These are phyloP conservation scores for Pithys albifrons DNA, from an alignment of 2,113 vertebrate genomes.

Conservation along the genomic window DNA sequence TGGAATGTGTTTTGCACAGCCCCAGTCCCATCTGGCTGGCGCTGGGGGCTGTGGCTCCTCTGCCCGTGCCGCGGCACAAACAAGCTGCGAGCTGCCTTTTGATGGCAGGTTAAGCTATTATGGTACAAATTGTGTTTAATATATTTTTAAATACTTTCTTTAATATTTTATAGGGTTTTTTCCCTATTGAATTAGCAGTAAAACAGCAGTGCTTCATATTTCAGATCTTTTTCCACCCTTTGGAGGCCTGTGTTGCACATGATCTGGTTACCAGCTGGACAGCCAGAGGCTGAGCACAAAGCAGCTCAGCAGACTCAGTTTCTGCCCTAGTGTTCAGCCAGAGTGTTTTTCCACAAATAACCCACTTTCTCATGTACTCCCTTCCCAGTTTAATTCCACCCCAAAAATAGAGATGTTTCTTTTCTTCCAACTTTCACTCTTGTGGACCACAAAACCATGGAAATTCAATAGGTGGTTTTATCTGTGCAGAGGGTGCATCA, in stretches of 20 bases:
- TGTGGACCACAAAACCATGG: rapidly evolving
- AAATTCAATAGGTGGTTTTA: neutral
- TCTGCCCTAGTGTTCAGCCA: neutral
- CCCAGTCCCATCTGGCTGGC: slow-evolving; percentile 48
- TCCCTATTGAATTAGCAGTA: slow-evolving; percentile 65
- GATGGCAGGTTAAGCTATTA: slow-evolving; percentile 70
- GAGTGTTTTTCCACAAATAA: slow-evolving; percentile 35
- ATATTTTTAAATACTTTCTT: slow-evolving; percentile 78
- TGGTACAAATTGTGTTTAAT: slow-evolving; percentile 77
- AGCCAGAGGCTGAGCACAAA: slow-evolving; percentile 55
- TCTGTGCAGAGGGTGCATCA: neutral
- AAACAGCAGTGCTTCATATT: slow-evolving; percentile 67
- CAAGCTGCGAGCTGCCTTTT: slow-evolving; percentile 60
- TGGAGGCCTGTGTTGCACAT: slow-evolving; percentile 46
- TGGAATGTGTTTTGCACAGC: slow-evolving; percentile 69
- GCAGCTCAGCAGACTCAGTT: slow-evolving; percentile 25
- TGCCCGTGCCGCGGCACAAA: slow-evolving; percentile 25
- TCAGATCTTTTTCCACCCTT: slow-evolving; percentile 60
- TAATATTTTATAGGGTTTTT: slow-evolving; percentile 73
- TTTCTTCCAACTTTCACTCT: neutral
- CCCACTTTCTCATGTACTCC: neutral
- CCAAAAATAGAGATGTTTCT: neutral
- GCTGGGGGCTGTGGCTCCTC: slow-evolving; percentile 59
- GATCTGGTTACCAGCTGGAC: slow-evolving; percentile 69
- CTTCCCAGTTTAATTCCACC: neutral